These are phyloP conservation scores for Tragopan temminckii DNA, from an alignment of 2,797 vertebrate species.

Conservation along the genomic window DNA sequence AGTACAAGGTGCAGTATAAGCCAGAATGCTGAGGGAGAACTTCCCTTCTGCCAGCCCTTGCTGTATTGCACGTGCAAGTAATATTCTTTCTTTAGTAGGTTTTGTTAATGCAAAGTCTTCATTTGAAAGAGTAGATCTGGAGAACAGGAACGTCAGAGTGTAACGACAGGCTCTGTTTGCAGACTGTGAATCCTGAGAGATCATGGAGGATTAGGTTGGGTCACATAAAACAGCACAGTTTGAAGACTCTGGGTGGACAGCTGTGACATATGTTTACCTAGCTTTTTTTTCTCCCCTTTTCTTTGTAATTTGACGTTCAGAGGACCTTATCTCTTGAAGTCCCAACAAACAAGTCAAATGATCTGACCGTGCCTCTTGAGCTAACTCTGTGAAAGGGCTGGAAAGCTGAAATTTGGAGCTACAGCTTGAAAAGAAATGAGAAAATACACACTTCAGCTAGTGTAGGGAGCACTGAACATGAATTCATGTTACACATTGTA, in stretches of 20 bases:
- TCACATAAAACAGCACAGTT: neutral
- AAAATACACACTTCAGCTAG: slow-evolving; percentile 35
- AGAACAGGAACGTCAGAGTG: neutral
- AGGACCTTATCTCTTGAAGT: neutral
- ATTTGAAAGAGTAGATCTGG: neutral
- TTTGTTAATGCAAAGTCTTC: neutral
- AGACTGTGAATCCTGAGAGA: neutral
- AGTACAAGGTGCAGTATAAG: neutral
- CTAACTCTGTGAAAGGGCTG: slow-evolving; percentile 46
- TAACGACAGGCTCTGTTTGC: neutral
- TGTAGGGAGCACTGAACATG: slow-evolving; percentile 28
- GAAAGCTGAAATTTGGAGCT: slow-evolving; percentile 40
- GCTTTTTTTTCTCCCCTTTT: neutral
- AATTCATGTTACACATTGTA: slow-evolving; percentile 63
- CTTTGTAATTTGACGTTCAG: neutral
- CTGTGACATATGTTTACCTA: neutral
- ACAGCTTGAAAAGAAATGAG: slow-evolving; percentile 60
- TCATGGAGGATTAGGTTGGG: neutral
- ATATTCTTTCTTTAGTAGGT: neutral
- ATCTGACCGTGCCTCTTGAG: neutral
- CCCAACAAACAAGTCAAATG: neutral
- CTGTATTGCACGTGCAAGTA: neutral
- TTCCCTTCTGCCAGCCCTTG: neutral
- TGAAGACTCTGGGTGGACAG: neutral
- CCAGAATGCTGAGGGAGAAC: neutral